Percentiles rank a stretch among this genome's conserved stretches.
phyloP scores from a whole-genome alignment of 2,113 vertebrate genomes.

The Pelobates fuscus region DNA sequence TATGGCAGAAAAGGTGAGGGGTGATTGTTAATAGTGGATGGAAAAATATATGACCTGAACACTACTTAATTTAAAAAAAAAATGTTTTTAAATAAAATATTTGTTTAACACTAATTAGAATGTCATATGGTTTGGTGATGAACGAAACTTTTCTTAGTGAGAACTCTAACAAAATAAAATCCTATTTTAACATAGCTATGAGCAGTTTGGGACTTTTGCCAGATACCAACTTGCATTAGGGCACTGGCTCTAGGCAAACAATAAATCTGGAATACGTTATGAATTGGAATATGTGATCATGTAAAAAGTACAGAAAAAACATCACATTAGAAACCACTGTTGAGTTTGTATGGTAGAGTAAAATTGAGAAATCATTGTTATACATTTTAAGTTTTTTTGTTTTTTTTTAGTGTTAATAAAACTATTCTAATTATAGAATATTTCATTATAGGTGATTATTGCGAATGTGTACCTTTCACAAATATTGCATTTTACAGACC shows the following conservation, averaged over 20 bases:
- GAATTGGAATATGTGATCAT: conserved; percentile 3
- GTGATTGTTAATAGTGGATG: no score
- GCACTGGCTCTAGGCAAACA: background rate
- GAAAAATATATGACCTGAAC: background rate
- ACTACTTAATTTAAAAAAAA: background rate
- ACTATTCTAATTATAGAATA: no score
- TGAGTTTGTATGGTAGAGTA: background rate
- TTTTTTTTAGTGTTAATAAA: no score
- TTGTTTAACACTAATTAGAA: conserved; percentile 13
- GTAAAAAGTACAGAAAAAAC: background rate
- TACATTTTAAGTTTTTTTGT: no score
- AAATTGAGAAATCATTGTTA: no score
- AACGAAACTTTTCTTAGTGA: background rate
- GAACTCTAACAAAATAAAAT: background rate
- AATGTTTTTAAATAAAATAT: background rate
- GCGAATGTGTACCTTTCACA: no score
- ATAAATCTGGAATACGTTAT: conserved; percentile 4
- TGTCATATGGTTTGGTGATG: conserved; percentile 2
- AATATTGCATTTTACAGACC: no score
- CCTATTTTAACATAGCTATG: background rate
- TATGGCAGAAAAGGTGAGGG: no score
- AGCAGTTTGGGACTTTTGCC: background rate
- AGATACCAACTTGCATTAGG: background rate
- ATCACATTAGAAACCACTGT: background rate
- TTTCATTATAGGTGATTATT: no score